Conservation (phyloP, 64 coral and sea anemone genomes). For the Pocillopora verrucosa region DNA sequence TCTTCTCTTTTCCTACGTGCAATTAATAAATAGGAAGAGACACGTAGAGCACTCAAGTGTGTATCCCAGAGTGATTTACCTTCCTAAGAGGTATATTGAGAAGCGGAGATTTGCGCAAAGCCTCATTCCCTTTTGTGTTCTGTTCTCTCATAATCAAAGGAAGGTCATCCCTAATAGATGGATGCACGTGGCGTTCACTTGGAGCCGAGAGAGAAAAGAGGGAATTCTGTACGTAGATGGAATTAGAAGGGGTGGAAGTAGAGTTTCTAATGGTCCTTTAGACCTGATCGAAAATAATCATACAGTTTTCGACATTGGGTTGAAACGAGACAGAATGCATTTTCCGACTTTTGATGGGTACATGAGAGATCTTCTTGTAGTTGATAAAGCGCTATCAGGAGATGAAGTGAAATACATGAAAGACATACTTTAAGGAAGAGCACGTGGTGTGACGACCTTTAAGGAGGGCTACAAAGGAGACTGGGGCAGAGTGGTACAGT, state of each 20-base stretch:
- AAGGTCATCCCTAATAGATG: not conserved
- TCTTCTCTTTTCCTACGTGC: too few species aligned
- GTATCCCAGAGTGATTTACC: too few species aligned
- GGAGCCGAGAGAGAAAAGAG: not conserved
- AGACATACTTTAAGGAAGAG: too few species aligned
- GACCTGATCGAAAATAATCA: not conserved
- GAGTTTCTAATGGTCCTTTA: not conserved
- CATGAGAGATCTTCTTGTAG: not conserved
- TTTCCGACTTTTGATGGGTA: not conserved
- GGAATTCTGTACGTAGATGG: not conserved
- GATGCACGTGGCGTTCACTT: conserved; percentile 11
- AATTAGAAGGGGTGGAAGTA: not conserved
- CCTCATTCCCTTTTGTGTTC: not conserved
- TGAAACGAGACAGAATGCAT: not conserved
- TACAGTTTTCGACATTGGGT: conserved; percentile 7
- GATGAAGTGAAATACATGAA: not conserved
- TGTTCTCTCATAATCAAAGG: not conserved
- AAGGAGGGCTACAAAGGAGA: too few species aligned
- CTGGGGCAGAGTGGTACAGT: too few species aligned
- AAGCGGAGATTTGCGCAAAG: not conserved
- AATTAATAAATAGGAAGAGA: too few species aligned
- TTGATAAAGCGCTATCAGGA: not conserved
- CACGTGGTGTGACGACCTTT: too few species aligned
- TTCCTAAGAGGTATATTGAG: not conserved
- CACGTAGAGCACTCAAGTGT: too few species aligned